A percentile compares a stretch with the other conserved stretches of the same genome.
These are phyloP conservation scores for Corapipo altera DNA, from an alignment of 2,113 vertebrate genomes.

Conservation along the genomic window DNA sequence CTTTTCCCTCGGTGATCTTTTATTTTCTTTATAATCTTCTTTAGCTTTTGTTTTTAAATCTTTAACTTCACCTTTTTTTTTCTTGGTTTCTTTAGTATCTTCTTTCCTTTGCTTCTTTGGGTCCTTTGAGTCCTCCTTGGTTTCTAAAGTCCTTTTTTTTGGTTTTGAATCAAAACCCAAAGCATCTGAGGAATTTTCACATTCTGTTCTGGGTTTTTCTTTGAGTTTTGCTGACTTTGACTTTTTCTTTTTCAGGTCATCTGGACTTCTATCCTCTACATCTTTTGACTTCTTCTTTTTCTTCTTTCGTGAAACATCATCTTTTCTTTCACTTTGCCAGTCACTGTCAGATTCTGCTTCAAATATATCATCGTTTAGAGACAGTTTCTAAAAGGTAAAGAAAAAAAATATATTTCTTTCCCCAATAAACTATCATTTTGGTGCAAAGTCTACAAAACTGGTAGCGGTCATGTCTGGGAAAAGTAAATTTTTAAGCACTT, in stretches of 20 bases:
- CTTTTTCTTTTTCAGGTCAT: constrained; percentile 79
- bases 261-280: constrained; percentile 64
- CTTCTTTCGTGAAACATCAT: constrained; percentile 80
- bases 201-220: constrained; percentile 80
- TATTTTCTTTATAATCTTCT: constrained; percentile 78
- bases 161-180: constrained; percentile 68
- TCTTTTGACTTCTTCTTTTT: constrained; percentile 79
- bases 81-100: constrained; percentile 80
- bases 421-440: neutral
- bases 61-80: constrained; percentile 77
- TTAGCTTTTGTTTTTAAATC: constrained; percentile 78
- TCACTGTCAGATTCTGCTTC: constrained; percentile 90
- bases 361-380: constrained; percentile 86
- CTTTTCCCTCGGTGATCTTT: constrained; percentile 65
- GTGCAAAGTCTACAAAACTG: neutral
- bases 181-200: constrained; percentile 71
- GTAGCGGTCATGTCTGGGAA: neutral
- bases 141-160: constrained; percentile 79
- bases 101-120: constrained; percentile 89
- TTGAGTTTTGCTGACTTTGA: constrained; percentile 81
- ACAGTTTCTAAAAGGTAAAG: constrained; percentile 77
- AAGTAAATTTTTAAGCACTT: neutral
- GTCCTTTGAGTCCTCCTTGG: constrained; percentile 82
- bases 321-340: constrained; percentile 78
- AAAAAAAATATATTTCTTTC: neutral